Conservation (phyloP, 2,113 vertebrate species). For the Microtus oregoni region DNA sequence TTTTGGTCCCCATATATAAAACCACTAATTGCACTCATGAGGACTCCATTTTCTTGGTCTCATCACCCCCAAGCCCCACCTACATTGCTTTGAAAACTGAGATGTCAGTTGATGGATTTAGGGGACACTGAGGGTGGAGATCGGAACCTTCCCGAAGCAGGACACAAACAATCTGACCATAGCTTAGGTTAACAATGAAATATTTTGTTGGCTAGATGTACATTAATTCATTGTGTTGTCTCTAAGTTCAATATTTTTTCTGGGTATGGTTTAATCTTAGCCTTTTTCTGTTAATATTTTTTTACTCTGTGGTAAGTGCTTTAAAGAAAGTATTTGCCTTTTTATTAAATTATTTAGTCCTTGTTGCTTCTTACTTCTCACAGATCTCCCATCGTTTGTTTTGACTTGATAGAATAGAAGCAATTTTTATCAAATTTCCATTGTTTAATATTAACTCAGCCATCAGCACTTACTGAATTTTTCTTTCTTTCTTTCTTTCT, state of each 20-base stretch:
- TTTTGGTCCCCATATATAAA: background rate
- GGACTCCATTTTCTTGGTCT: background rate
- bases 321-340: background rate
- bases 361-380: background rate
- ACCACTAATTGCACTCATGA: background rate
- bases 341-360: background rate
- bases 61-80: background rate
- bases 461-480: background rate
- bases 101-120: background rate
- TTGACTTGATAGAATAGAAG: background rate
- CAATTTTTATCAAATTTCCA: background rate
- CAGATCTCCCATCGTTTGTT: background rate
- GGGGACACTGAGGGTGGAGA: no score
- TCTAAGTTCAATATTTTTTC: background rate
- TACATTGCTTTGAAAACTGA: background rate
- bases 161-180: background rate
- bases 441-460: conserved; percentile 33
- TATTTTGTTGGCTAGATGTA: background rate
- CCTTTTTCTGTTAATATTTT: background rate
- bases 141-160: no score
- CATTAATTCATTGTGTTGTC: background rate
- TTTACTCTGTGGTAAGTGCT: background rate
- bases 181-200: background rate
- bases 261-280: background rate
- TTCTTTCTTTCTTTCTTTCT: background rate